Base-by-base conservation (phyloP, 2,113 vertebrate genomes). In the Erinaceus europaeus region DNA sequence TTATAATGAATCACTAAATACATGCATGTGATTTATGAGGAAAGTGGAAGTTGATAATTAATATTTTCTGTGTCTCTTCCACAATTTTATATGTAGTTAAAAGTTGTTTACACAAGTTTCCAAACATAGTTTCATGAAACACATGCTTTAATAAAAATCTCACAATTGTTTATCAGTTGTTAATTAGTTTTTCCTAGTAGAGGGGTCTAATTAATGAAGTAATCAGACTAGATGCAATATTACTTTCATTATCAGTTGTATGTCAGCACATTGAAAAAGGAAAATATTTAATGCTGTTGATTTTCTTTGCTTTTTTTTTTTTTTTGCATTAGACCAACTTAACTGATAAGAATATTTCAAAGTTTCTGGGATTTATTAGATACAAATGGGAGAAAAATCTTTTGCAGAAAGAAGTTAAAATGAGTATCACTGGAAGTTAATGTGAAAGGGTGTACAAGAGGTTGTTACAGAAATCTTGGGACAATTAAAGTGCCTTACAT, bases 221-320 rank as follows among this genome's bases (percentile, higher is more conserved):
- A 75, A 71, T 65, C 11, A 52, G 68, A 91, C 84, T 55, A 59
- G 71, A 50, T 0, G n/a, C 27, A 69, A 38, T 50, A 20, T 69
- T 81, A 82, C 65, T 79, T 62, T 50, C 25, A 67, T 61, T 73
- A 12, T 21, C 12, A 69, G 40, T 29, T 59, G 13, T 34, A 53
- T 65, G 4, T 55, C 57, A 80, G 29, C 17, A 71, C 12, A 86
- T 68, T 17, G 29, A 34, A 62, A 64, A 68, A 78, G 48, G 9
- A 52, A 75, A 72, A 20, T 1, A 59, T 34, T 59, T 29, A 46
- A 59, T 46, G n/a, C 1, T 36, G 36, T 21, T 64, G 25, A 52
- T 64, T 90, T 88, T 71, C 25, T 71, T 67, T 42, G 13, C 50
- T 92, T 29, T 21, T 75, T 21, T 75, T 79, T 88, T 74, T 73